Conservation (phyloP, 2,113 vertebrate genomes). For the Muntiacus reevesi region DNA sequence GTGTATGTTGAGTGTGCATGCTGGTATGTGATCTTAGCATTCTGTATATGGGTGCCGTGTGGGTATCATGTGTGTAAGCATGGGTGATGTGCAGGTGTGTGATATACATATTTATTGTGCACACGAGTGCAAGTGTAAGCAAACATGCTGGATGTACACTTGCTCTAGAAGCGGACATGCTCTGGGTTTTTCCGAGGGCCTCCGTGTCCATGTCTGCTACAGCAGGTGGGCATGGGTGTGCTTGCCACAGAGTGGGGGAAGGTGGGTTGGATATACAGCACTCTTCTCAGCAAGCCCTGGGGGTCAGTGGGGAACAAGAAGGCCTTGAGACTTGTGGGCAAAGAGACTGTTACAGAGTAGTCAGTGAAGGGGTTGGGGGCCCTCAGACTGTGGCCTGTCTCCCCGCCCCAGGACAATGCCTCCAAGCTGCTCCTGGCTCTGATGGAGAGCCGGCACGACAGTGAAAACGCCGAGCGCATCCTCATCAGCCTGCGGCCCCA, state of each 20-base stretch:
- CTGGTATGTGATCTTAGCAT: neutral
- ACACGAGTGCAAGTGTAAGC: accelerated
- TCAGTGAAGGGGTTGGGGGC: neutral
- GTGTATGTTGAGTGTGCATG: accelerated
- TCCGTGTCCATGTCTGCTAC: neutral
- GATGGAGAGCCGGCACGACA: slow-evolving; percentile 98
- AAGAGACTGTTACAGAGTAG: neutral
- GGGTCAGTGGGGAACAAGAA: neutral
- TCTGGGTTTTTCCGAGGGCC: neutral
- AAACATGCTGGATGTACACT: accelerated
- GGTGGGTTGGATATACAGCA: neutral
- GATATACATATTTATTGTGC: too few species aligned
- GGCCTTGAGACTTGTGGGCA: neutral
- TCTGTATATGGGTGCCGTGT: neutral
- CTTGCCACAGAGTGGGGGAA: neutral
- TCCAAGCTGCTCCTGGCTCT: slow-evolving; percentile 96
- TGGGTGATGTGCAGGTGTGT: neutral
- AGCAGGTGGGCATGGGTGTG: neutral
- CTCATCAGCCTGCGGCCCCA: slow-evolving; percentile 95
- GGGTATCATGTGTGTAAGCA: neutral
- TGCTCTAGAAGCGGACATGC: neutral
- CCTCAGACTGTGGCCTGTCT: neutral
- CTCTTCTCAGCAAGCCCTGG: neutral
- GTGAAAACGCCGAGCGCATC: slow-evolving; percentile 95
- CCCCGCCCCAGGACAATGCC: slow-evolving; percentile 90